These are phyloP conservation scores for Pelobates fuscus DNA, from an alignment of 2,113 vertebrate species.

Conservation along the genomic window DNA sequence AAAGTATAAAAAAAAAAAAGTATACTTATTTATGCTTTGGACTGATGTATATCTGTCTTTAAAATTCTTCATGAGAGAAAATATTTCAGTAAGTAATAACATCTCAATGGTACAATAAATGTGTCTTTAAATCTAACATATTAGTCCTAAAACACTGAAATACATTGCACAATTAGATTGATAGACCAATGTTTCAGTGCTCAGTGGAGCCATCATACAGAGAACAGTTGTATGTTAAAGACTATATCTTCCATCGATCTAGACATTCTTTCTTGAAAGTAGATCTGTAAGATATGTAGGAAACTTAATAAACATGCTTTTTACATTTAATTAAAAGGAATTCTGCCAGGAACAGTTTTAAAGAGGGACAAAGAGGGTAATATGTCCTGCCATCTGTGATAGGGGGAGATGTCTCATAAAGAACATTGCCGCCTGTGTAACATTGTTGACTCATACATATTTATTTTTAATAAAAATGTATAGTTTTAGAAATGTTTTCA, in stretches of 20 bases:
- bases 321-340: neutral
- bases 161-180: neutral
- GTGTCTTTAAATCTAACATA: too few relatives aligned
- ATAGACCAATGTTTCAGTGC: neutral
- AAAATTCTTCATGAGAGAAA: too few relatives aligned
- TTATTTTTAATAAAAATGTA: too few relatives aligned
- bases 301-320: neutral
- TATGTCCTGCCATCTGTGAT: neutral
- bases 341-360: neutral
- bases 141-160: neutral
- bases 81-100: too few relatives aligned
- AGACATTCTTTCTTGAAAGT: neutral
- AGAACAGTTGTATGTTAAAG: neutral
- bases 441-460: too few relatives aligned
- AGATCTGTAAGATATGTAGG: neutral
- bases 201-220: neutral
- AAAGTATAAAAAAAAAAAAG: too few relatives aligned
- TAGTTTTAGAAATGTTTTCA: too few relatives aligned
- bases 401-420: too few relatives aligned
- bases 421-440: too few relatives aligned
- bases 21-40: too few relatives aligned
- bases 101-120: too few relatives aligned
- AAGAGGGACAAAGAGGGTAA: neutral
- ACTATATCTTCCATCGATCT: neutral
- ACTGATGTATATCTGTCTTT: too few relatives aligned